These are phyloP conservation scores for Dynastes grantii DNA, from an alignment of 2,888 invertebrate genomes.

Conservation along the genomic window DNA sequence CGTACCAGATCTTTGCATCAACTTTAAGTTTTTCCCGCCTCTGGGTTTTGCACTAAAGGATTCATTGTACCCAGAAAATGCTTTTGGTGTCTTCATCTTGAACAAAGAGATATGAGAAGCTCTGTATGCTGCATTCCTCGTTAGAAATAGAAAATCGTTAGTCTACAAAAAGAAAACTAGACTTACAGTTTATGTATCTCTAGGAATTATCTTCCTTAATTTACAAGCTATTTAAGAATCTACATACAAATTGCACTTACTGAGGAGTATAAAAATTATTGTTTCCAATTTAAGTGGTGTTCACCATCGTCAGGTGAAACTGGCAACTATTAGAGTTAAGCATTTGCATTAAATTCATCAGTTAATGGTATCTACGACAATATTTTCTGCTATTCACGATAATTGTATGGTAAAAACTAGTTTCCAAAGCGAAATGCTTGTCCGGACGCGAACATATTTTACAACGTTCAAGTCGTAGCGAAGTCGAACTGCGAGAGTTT, in stretches of 20 bases:
- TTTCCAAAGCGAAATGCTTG: background rate
- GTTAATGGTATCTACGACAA: slow-evolving; percentile 29
- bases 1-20: no score
- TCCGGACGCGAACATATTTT: slow-evolving; percentile 7
- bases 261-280: background rate
- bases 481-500: background rate
- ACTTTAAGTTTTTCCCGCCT: no score
- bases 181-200: background rate
- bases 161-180: background rate
- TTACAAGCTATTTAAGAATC: slow-evolving; percentile 23
- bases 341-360: slow-evolving; percentile 33
- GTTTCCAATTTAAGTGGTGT: background rate
- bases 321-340: slow-evolving; percentile 24
- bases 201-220: background rate
- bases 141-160: background rate
- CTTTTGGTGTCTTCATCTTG: background rate
- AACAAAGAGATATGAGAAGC: background rate
- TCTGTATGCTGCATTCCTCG: background rate
- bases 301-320: slow-evolving; percentile 7
- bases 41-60: no score
- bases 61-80: no score
- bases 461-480: background rate
- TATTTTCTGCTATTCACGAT: slow-evolving; percentile 23
- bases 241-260: slow-evolving; percentile 24
- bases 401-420: slow-evolving; percentile 12